These are phyloP conservation scores for Andricus curvator DNA, from an alignment of 2,888 invertebrate species.

Conservation along the genomic window DNA sequence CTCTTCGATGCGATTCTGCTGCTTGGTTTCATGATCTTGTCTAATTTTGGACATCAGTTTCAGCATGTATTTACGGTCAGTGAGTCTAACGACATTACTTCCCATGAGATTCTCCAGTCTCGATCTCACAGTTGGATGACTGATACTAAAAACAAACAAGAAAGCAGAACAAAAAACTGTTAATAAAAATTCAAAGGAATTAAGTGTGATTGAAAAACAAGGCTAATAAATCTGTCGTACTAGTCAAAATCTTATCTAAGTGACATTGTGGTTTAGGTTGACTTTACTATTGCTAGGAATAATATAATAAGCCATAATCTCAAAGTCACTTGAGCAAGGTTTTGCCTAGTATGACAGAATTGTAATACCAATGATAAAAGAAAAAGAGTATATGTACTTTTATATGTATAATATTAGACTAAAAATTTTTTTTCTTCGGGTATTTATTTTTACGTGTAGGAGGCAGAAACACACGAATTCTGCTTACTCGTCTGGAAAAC, in stretches of 20 bases:
- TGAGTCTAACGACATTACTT: constrained; percentile 83
- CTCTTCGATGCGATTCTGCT: constrained; percentile 82
- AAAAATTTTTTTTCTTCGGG: neutral
- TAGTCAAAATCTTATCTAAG: no score
- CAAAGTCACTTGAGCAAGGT: no score
- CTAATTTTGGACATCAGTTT: constrained; percentile 83
- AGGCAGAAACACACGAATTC: neutral
- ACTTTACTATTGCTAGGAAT: no score
- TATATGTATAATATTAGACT: neutral
- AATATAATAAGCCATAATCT: no score
- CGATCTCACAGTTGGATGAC: constrained; percentile 83
- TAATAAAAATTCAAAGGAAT: neutral
- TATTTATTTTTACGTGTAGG: neutral
- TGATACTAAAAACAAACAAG: constrained; percentile 79
- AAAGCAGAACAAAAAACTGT: neutral
- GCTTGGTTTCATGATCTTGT: constrained; percentile 83
- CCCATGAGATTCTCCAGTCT: constrained; percentile 86
- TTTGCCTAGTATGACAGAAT: neutral
- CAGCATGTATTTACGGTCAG: constrained; percentile 85
- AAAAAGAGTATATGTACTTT: neutral
- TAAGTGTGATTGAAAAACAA: neutral
- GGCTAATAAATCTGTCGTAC: neutral
- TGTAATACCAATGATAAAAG: neutral
- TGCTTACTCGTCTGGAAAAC: neutral
- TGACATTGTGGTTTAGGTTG: no score